phyloP scores from a whole-genome alignment of 2,888 invertebrate species.

The Drosophila suboccidentalis region DNA sequence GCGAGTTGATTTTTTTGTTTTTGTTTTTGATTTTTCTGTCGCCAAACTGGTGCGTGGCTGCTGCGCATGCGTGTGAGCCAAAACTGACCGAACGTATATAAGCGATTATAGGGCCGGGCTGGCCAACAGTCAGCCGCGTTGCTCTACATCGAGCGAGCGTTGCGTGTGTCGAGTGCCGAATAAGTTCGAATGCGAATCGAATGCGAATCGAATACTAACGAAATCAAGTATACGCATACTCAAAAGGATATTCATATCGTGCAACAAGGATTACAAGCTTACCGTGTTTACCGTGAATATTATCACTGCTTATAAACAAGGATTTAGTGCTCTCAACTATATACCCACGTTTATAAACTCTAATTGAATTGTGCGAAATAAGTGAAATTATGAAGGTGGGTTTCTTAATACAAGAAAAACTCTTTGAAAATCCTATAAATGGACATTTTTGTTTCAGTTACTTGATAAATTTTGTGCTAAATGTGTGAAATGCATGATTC shows the following conservation, averaged over 20 bases:
- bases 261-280: conserved; percentile 35
- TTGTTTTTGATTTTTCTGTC: conserved; percentile 63
- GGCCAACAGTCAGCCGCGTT: conserved; percentile 86
- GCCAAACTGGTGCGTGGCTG: conserved; percentile 81
- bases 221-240: conserved; percentile 33
- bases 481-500: conserved; percentile 1
- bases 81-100: conserved; percentile 86
- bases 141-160: conserved; percentile 85
- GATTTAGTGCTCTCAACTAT: conserved; percentile 26
- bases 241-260: conserved; percentile 33
- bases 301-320: conserved; percentile 8
- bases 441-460: conserved; percentile 1
- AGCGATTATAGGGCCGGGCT: conserved; percentile 86
- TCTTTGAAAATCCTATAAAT: not conserved
- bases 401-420: conserved; percentile 22
- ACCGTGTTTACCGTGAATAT: conserved; percentile 23
- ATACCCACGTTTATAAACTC: conserved; percentile 12
- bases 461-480: not conserved
- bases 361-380: conserved; percentile 10
- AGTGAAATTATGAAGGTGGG: conserved; percentile 78
- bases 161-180: conserved; percentile 46
- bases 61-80: conserved; percentile 75
- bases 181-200: conserved; percentile 21
- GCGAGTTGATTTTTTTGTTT: conserved; percentile 42
- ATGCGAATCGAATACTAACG: conserved; percentile 1